Base-by-base conservation (phyloP, 2,113 vertebrate genomes). In the Illadopsis cleaveri region DNA sequence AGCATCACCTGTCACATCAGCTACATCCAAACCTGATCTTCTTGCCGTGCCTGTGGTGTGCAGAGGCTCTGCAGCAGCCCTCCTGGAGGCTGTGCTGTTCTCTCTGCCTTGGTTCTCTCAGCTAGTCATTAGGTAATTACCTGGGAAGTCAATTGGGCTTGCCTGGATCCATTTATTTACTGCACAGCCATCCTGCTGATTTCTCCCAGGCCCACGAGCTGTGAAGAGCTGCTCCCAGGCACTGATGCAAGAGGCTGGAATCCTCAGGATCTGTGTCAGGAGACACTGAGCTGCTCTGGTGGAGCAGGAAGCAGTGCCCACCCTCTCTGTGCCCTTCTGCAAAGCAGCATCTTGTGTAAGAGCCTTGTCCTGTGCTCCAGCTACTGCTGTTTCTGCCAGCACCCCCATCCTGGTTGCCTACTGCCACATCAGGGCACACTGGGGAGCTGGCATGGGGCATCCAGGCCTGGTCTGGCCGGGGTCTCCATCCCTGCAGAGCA, bases 361-460 rank as follows among this genome's bases (percentile, higher is more conserved):
- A 27, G 38, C 45, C 57, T 19, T 37, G 53, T 40, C 28, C 61
- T n/a, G n/a, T 42, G 12, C 51, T 33, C 18, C 71, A 12, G 19
- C 35, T 51, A 38, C 60, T 48, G 56, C 56, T 78, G 12, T 30
- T 35, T 23, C 28, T 2, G 0, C 51, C 5, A 2, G 31, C 27
- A 38, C 3, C 19, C 54, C 56, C 20, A 7, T 18, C 15, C 68
- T 1, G 2, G 23, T 24, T 37, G 19, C 37, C 40, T 2, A 1
- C 12, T 40, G 42, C 42, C 57, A 19, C 44, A 22, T 2, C 53
- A 51, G 51, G 66, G 53, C 28, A 33, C 51, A 1, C 47, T 20
- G 0, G 0, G 66, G 37, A 51, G 69, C 22, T 2, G 10, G 18
- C 5, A 1, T 3, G 45, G 22, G 30, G 5, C 42, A n/a, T 5